Conservation (phyloP, 23 tunicate species). For the Phallusia fumigata region DNA sequence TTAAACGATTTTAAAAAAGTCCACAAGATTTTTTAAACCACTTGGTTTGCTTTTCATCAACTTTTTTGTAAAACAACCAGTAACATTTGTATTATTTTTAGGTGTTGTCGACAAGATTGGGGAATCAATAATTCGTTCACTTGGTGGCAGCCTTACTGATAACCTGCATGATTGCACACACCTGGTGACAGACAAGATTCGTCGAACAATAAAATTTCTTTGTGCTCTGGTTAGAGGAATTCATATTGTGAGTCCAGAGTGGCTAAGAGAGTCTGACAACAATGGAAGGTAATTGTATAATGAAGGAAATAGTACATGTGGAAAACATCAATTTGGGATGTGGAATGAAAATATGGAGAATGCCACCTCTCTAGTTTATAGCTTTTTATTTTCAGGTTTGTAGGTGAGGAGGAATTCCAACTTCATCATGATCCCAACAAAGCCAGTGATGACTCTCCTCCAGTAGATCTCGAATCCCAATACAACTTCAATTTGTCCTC, state of each 20-base stretch:
- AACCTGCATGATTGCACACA: conserved; percentile 86
- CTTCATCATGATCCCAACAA: conserved; percentile 20
- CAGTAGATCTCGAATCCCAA: conserved; percentile 25
- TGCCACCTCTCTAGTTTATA: no score
- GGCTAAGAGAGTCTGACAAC: conserved; percentile 54
- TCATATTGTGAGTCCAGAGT: conserved; percentile 51
- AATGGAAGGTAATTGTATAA: conserved; percentile 50
- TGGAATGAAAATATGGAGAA: no score
- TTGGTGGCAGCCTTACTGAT: conserved; percentile 67
- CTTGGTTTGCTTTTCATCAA: no score
- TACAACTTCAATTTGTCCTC: conserved; percentile 51
- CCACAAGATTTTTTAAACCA: no score
- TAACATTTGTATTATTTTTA: neutral
- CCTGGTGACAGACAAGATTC: conserved; percentile 74
- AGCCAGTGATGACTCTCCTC: neutral
- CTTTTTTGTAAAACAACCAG: neutral
- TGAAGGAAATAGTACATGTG: no score
- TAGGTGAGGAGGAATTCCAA: conserved; percentile 60
- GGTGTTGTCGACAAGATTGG: conserved; percentile 67
- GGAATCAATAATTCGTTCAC: conserved; percentile 50
- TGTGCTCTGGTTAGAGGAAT: conserved; percentile 75
- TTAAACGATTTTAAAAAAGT: no score
- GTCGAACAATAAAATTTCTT: conserved; percentile 79
- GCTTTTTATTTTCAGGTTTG: conserved; percentile 32
- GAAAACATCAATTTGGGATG: no score